A percentile compares a stretch with the other conserved stretches of the same genome.
phyloP scores from a whole-genome alignment of 2,797 vertebrate genomes.

The Labeo calbasu region DNA sequence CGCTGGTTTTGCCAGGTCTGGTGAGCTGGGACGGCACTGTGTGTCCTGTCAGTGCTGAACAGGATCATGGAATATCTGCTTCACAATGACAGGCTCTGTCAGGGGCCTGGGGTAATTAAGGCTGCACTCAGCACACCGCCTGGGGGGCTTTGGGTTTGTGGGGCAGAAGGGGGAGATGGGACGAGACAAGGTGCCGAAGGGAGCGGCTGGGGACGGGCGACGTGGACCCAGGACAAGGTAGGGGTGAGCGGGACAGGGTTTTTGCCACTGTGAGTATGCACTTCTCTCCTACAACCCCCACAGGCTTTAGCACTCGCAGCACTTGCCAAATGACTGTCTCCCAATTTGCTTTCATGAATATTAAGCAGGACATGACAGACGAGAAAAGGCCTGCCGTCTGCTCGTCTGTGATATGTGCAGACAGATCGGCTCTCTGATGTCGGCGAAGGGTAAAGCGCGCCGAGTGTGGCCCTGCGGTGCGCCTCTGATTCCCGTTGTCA shows the following conservation, averaged over 20 bases:
- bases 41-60: constrained; percentile 64
- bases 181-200: constrained; percentile 39
- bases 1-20: constrained; percentile 25
- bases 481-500: constrained; percentile 72
- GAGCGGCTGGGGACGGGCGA: constrained; percentile 35
- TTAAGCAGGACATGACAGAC: constrained; percentile 81
- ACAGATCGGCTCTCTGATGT: constrained; percentile 83
- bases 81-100: constrained; percentile 71
- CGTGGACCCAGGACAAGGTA: constrained; percentile 50
- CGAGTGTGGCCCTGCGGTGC: constrained; percentile 60
- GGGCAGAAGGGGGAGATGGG: background rate
- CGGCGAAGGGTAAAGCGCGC: constrained; percentile 64
- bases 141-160: constrained; percentile 44
- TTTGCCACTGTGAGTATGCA: constrained; percentile 73
- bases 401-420: constrained; percentile 76
- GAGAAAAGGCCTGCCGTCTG: constrained; percentile 70
- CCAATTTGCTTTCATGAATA: constrained; percentile 95
- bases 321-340: constrained; percentile 86
- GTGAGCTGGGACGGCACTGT: constrained; percentile 18
- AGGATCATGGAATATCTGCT: constrained; percentile 58
- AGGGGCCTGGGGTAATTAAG: constrained; percentile 80
- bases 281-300: constrained; percentile 73
- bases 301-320: constrained; percentile 80
- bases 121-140: constrained; percentile 68
- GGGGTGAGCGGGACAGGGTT: constrained; percentile 39